Percentiles rank a stretch among this genome's conserved stretches.
These are phyloP conservation scores for Tortrix viridana DNA, from an alignment of 2,888 invertebrate species.

Conservation along the genomic window DNA sequence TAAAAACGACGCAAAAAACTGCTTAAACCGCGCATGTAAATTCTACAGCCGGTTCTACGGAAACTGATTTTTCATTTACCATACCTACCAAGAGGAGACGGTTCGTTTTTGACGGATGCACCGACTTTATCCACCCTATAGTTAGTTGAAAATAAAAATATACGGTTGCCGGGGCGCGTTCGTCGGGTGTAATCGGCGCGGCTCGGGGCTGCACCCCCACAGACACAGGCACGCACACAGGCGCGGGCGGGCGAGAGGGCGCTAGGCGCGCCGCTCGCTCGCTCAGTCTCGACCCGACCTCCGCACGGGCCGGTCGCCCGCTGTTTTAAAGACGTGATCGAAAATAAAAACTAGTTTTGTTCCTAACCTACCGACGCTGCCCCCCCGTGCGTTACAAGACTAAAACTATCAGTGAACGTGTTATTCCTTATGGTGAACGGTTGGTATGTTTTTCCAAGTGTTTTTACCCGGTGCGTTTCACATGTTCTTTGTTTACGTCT, in stretches of 20 bases:
- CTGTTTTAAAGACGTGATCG: slow-evolving; percentile 69
- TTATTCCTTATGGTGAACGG: slow-evolving; percentile 71
- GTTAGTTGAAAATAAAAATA: slow-evolving; percentile 74
- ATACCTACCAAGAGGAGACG: not conserved
- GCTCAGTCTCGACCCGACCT: slow-evolving; percentile 84
- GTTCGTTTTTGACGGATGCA: slow-evolving; percentile 51
- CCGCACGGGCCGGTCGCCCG: slow-evolving; percentile 66
- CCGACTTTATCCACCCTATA: slow-evolving; percentile 61
- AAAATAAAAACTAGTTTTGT: slow-evolving; percentile 80
- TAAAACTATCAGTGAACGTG: slow-evolving; percentile 69
- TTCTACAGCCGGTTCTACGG: slow-evolving; percentile 43
- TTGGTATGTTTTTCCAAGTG: slow-evolving; percentile 65
- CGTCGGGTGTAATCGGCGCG: slow-evolving; percentile 62
- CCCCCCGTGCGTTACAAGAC: slow-evolving; percentile 65
- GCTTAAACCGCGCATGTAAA: slow-evolving; percentile 32
- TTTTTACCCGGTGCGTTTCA: slow-evolving; percentile 56
- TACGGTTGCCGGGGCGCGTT: slow-evolving; percentile 57
- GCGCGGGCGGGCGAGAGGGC: slow-evolving; percentile 70
- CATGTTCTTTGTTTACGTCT: slow-evolving; percentile 75
- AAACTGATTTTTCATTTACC: slow-evolving; percentile 26
- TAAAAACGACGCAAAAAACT: slow-evolving; percentile 59
- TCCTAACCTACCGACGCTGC: slow-evolving; percentile 70
- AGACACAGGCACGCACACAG: slow-evolving; percentile 58
- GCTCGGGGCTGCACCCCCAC: slow-evolving; percentile 57
- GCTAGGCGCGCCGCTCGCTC: slow-evolving; percentile 62